Percentiles rank a stretch among this genome's conserved stretches.
These are phyloP conservation scores for Oryzias javanicus DNA, from an alignment of 2,113 vertebrate genomes.

Conservation along the genomic window DNA sequence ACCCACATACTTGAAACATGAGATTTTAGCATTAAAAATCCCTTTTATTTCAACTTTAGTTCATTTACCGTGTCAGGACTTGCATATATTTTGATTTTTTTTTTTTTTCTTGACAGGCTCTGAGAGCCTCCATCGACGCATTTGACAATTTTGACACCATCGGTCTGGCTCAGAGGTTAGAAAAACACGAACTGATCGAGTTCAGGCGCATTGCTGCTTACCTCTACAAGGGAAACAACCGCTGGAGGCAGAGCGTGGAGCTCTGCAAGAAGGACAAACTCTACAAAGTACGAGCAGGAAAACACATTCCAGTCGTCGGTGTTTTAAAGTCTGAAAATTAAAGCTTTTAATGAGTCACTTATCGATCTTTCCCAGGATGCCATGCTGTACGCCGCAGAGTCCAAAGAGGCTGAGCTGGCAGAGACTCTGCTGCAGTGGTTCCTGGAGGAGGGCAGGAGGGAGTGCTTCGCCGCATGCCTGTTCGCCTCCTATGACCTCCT, in stretches of 20 bases:
- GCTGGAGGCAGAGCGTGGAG: conserved; percentile 91
- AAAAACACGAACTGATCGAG: conserved; percentile 89
- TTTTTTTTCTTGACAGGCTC: conserved; percentile 70
- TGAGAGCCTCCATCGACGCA: conserved; percentile 87
- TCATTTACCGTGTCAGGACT: no score
- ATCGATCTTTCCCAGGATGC: conserved; percentile 77
- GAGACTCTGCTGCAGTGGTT: conserved; percentile 90
- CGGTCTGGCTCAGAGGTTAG: conserved; percentile 84
- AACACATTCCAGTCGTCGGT: conserved; percentile 14
- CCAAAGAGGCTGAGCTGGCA: conserved; percentile 83
- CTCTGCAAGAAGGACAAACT: conserved; percentile 92
- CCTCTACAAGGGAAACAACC: conserved; percentile 88
- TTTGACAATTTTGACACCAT: conserved; percentile 92
- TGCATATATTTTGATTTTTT: background rate
- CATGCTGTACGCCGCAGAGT: conserved; percentile 89
- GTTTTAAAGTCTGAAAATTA: background rate
- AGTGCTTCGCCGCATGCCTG: conserved; percentile 88
- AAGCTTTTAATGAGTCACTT: background rate
- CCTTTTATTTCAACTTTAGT: no score
- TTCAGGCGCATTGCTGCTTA: conserved; percentile 89
- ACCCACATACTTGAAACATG: no score
- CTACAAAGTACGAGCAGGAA: conserved; percentile 79
- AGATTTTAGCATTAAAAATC: no score
- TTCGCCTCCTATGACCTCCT: conserved; percentile 88
- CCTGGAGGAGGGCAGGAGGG: conserved; percentile 84